phyloP scores from a whole-genome alignment of 2,113 vertebrate species.

The Andinoacara biseriatus region DNA sequence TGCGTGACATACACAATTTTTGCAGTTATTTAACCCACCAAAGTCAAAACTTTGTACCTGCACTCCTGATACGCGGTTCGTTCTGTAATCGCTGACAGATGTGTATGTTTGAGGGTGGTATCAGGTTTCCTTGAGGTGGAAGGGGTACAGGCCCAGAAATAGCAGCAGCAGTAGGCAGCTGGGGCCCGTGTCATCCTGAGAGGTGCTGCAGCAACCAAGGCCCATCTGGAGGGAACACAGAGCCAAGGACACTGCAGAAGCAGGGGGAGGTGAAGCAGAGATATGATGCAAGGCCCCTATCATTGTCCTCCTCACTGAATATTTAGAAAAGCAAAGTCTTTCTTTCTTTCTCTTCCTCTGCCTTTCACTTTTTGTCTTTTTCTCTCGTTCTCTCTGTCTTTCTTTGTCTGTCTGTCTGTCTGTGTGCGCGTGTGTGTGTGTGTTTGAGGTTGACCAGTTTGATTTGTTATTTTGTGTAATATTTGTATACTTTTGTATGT shows the following conservation, averaged over 20 bases:
- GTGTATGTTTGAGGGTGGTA: constrained; percentile 50
- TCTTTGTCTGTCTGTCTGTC: neutral
- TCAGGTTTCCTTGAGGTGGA: constrained; percentile 47
- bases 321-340: neutral
- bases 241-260: constrained; percentile 68
- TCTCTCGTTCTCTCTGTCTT: neutral
- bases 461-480: no score
- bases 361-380: no score
- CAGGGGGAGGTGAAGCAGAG: constrained; percentile 3
- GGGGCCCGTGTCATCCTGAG: constrained; percentile 55
- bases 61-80: neutral
- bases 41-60: constrained; percentile 10
- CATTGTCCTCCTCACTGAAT: neutral
- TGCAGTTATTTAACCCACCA: neutral
- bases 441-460: no score
- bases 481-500: no score
- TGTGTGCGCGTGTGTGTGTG: no score
- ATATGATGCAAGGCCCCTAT: neutral
- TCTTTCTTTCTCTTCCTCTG: neutral
- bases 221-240: constrained; percentile 62
- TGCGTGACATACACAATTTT: neutral
- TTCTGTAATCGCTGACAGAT: constrained; percentile 44
- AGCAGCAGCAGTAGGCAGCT: constrained; percentile 53
- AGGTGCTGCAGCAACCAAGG: constrained; percentile 42
- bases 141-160: constrained; percentile 42